Evolutionary conservation across 2,797 vertebrate species (phyloP).

Genomic region (Hafferia zeledoni): DNA sequence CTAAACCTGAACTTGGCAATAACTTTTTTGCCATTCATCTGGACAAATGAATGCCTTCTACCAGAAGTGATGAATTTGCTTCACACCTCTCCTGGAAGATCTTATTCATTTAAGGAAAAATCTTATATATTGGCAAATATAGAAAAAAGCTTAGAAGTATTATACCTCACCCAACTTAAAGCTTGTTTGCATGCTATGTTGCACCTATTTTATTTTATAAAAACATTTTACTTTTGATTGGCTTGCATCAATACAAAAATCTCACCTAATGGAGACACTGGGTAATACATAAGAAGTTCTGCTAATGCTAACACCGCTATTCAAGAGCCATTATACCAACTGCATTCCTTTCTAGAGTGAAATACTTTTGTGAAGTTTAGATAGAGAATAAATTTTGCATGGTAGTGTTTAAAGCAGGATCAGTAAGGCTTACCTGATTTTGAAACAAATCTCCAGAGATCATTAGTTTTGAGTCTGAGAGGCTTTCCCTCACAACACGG

Average conservation of each 20-base stretch:
- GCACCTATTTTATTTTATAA: neutral
- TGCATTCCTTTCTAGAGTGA: neutral
- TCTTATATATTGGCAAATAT: neutral
- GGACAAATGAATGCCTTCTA: neutral
- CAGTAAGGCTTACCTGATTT: neutral
- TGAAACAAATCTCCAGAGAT: neutral
- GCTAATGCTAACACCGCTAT: neutral
- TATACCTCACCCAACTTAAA: neutral
- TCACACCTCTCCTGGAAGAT: neutral
- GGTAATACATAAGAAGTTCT: neutral
- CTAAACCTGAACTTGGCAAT: neutral
- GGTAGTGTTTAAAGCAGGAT: neutral
- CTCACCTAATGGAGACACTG: neutral
- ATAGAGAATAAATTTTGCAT: neutral
- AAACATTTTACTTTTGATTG: neutral
- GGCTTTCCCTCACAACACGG: neutral
- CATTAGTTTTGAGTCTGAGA: neutral
- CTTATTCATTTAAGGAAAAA: neutral
- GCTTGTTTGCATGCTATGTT: neutral
- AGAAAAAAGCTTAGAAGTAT: neutral
- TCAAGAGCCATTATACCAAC: neutral
- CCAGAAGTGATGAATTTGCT: neutral
- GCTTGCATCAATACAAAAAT: neutral
- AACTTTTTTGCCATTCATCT: neutral
- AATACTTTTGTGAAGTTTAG: neutral